Evolutionary conservation across 92 coral and sea anemone species (phyloP), one percentile per base, ranked within the genome.

Genomic region (Hydrozoanthus gracilis): DNA sequence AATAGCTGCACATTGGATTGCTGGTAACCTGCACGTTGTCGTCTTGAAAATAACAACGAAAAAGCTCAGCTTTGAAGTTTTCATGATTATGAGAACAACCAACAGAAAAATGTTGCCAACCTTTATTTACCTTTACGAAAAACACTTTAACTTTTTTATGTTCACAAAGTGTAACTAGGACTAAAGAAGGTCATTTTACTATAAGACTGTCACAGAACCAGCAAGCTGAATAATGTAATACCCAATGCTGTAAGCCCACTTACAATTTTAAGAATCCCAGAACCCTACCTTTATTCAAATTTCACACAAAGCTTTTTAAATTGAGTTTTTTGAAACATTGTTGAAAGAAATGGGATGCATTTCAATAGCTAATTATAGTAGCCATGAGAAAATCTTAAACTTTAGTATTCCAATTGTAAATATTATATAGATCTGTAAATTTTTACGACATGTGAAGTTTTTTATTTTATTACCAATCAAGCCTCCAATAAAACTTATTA

Each of bases 301-400:
- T 7, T 54, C 60, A 2, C 60, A 54, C 2, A 2, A 54, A 54
- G 60, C 60, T 1, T 54, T 54, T 54, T 54, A 1, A 54, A 54
- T 54, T 44, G 71, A 66, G 71, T 66, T 66, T 66, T 18, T 66
- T 66, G 3, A 4, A 18, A 66, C n/a, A 66, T 66, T 66, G 71
- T 66, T 44, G 4, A 66, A 66, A 66, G 71, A 66, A 66, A 66
- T 66, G 71, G 71, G 71, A 66, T 6, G 71, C 71, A 66, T 66
- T 66, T 66, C 44, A 66, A 66, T 15, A 66, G 71, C 71, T 44
- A 15, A 66, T 15, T 66, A 66, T 66, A 66, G 20, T 66, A 66
- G 71, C 71, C 71, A 65, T 35, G 20, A 65, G 71, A 65, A 35
- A 65, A 13, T 65, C 20, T 65, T 65, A 65, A 65, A 12, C 16